Conservation (phyloP, 2,113 vertebrate species). For the Microtus pennsylvanicus region DNA sequence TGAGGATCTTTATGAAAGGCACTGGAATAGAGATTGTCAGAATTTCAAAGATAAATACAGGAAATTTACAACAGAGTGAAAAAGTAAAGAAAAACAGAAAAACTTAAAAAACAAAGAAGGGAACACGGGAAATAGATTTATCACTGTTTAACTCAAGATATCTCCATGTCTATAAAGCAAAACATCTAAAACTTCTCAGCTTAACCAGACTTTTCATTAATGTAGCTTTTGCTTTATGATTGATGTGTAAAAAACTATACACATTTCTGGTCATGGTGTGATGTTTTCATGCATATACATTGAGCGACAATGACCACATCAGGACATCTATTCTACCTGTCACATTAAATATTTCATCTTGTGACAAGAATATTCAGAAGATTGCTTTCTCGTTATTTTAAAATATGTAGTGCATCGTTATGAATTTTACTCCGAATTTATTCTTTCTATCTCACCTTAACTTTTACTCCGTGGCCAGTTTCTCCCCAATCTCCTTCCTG, state of each 20-base stretch:
- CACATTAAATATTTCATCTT: neutral
- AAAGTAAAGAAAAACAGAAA: neutral
- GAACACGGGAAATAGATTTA: neutral
- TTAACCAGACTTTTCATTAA: neutral
- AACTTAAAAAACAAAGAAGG: neutral
- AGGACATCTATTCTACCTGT: neutral
- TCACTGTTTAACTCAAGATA: neutral
- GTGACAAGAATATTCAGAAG: neutral
- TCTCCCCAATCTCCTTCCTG: neutral
- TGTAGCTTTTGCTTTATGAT: neutral
- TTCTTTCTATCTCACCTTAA: neutral
- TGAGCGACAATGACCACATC: neutral
- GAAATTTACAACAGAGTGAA: neutral
- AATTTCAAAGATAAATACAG: constrained; percentile 40
- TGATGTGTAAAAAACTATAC: neutral
- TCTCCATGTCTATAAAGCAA: neutral
- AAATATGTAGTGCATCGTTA: neutral
- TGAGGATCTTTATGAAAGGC: neutral
- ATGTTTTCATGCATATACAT: neutral
- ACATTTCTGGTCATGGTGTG: neutral
- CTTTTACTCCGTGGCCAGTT: neutral
- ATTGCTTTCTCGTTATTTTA: neutral
- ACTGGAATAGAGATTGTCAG: neutral
- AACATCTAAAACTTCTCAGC: neutral
- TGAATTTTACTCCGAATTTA: neutral